These are phyloP conservation scores for Champsocephalus esox DNA, from an alignment of 2,797 vertebrate species.

Conservation along the genomic window DNA sequence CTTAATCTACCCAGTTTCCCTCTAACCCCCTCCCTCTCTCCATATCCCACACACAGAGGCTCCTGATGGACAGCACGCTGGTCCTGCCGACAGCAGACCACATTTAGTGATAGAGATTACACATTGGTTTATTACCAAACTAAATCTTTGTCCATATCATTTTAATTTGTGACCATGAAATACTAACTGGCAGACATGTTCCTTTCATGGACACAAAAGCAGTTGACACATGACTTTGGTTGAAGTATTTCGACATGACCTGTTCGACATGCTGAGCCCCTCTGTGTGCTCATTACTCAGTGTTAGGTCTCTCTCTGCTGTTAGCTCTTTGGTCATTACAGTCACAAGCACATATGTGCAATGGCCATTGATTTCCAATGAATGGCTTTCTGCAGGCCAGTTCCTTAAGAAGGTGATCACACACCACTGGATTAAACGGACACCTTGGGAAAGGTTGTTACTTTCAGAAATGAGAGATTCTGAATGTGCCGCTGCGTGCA, in stretches of 20 bases:
- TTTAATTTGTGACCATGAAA: conserved; percentile 11
- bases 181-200: conserved; percentile 9
- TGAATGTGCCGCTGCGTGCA: background rate
- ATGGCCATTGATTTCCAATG: conserved; percentile 84
- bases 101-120: conserved; percentile 54
- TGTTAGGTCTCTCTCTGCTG: conserved; percentile 66
- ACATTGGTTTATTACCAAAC: conserved; percentile 48
- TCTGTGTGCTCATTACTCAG: conserved; percentile 77
- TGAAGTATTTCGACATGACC: conserved; percentile 52
- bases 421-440: conserved; percentile 74
- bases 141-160: conserved; percentile 36
- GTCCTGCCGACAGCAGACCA: conserved; percentile 50
- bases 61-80: conserved; percentile 75
- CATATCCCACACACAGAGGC: conserved; percentile 77
- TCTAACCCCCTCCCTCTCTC: conserved; percentile 46
- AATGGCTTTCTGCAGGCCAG: conserved; percentile 72
- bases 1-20: conserved; percentile 82
- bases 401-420: conserved; percentile 74
- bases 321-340: conserved; percentile 70
- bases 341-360: conserved; percentile 71
- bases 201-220: conserved; percentile 10
- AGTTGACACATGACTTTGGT: conserved; percentile 29
- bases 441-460: conserved; percentile 27
- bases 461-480: conserved; percentile 27
- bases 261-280: conserved; percentile 30